phyloP scores from a whole-genome alignment of 2,888 invertebrate species.

The Axea sp. region DNA sequence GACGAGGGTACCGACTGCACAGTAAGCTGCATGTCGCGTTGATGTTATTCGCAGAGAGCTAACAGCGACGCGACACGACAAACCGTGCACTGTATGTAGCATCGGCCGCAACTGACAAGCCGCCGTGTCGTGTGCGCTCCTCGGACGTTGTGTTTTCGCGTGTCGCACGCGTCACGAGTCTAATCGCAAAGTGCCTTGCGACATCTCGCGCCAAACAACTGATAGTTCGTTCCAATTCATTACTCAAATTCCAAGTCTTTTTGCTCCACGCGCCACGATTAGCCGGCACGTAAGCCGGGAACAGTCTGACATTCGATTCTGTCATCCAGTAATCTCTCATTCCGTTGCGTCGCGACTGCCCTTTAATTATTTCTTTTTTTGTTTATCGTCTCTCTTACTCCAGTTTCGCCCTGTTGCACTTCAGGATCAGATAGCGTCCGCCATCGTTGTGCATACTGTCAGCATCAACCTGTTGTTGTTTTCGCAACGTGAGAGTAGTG shows the following conservation, averaged over 20 bases:
- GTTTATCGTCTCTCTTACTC: background rate
- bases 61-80: constrained; percentile 37
- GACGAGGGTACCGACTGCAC: constrained; percentile 20
- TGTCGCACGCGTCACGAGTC: constrained; percentile 23
- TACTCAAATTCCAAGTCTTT: too few species aligned
- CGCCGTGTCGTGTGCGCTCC: constrained; percentile 41
- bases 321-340: background rate
- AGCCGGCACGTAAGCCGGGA: constrained; percentile 33
- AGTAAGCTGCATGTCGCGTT: constrained; percentile 8
- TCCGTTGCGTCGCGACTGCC: background rate
- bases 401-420: background rate
- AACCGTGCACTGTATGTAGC: constrained; percentile 34
- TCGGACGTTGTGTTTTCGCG: constrained; percentile 25
- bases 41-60: constrained; percentile 26
- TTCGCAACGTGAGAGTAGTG: constrained; percentile 66
- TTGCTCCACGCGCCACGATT: background rate
- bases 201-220: constrained; percentile 1
- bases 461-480: constrained; percentile 74
- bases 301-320: constrained; percentile 16
- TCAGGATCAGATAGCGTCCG: constrained; percentile 45
- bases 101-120: constrained; percentile 36
- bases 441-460: constrained; percentile 67
- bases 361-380: background rate
- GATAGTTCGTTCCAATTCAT: background rate
- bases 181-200: constrained; percentile 36